Conservation (phyloP, 1,140 invertebrate species). For the Drosophila pseudoobscura region DNA sequence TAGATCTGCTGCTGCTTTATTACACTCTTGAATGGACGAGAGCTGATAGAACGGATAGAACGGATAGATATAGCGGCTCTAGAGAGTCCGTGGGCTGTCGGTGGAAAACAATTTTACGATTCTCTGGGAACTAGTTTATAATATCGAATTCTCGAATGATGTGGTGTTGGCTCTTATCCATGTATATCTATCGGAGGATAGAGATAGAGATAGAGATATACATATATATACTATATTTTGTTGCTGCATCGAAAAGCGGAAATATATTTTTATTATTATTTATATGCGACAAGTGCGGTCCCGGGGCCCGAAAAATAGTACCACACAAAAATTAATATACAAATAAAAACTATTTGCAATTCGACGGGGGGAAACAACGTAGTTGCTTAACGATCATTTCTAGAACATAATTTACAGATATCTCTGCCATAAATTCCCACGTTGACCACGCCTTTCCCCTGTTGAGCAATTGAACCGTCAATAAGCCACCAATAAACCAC, state of each 20-base stretch:
- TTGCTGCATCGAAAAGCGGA: conserved; percentile 55
- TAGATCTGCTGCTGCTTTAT: conserved; percentile 55
- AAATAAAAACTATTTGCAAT: conserved; percentile 22
- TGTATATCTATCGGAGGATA: conserved; percentile 16
- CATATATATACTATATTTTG: conserved; percentile 23
- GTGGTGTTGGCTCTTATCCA: conserved; percentile 60
- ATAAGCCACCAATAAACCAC: conserved; percentile 28
- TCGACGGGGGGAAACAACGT: conserved; percentile 10
- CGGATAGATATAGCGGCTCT: too few relatives aligned
- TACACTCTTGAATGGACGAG: conserved; percentile 34
- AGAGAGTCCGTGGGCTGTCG: conserved; percentile 26
- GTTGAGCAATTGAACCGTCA: conserved; percentile 20
- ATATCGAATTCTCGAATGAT: conserved; percentile 56
- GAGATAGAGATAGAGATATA: conserved; percentile 10
- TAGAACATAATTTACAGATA: background rate
- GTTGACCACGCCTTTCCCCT: conserved; percentile 32
- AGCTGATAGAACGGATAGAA: too few relatives aligned
- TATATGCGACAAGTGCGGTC: conserved; percentile 62
- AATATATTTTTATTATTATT: conserved; percentile 68
- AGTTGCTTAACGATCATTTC: conserved; percentile 17
- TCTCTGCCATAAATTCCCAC: background rate
- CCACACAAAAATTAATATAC: conserved; percentile 26
- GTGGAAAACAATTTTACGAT: conserved; percentile 75
- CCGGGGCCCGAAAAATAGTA: conserved; percentile 10
- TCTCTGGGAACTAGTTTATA: conserved; percentile 63